Evolutionary conservation across 2,888 invertebrate genomes (phyloP).

Genomic region (Lepidochitona cinerea): DNA sequence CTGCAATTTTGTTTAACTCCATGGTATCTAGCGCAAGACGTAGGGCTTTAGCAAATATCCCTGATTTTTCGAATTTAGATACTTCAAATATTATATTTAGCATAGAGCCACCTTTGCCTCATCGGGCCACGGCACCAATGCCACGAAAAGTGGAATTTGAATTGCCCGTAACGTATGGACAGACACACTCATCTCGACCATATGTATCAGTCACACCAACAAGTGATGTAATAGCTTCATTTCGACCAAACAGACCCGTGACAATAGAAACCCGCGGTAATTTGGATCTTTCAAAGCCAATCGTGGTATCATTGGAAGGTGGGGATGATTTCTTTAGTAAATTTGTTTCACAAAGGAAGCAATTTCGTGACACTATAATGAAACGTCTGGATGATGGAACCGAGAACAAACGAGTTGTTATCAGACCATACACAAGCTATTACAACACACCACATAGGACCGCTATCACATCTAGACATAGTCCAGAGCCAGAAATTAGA

Average conservation of each 20-base stretch:
- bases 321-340: conserved; percentile 5
- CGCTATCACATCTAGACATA: neutral
- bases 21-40: neutral
- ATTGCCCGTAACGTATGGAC: neutral
- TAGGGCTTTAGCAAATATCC: neutral
- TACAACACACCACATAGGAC: neutral
- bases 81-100: neutral
- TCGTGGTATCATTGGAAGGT: neutral
- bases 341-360: conserved; percentile 1
- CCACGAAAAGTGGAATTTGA: neutral
- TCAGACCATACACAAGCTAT: neutral
- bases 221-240: neutral
- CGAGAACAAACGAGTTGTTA: neutral
- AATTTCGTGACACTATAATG: neutral
- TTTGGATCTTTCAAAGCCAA: neutral
- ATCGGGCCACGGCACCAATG: neutral
- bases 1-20: neutral
- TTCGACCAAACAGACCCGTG: neutral
- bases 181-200: neutral
- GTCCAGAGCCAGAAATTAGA: neutral
- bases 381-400: neutral
- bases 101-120: neutral
- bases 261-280: neutral
- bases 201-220: neutral
- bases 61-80: neutral